Percentiles rank a stretch among this genome's conserved stretches.
phyloP scores from a whole-genome alignment of 2,797 vertebrate species.

The Orestias chungarensis region DNA sequence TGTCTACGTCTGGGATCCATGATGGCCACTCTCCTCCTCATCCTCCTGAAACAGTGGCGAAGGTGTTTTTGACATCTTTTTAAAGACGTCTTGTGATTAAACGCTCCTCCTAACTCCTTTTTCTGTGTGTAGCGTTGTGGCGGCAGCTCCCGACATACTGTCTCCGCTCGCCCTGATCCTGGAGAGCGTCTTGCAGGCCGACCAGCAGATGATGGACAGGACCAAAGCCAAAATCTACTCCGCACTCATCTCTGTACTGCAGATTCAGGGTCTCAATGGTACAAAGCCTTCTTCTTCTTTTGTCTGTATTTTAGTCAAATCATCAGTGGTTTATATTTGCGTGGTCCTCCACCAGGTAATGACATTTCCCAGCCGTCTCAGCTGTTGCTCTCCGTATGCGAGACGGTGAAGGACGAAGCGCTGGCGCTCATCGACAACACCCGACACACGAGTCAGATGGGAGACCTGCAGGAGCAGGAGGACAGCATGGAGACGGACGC shows the following conservation, averaged over 20 bases:
- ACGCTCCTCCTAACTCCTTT: not conserved
- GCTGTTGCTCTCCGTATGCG: constrained; percentile 90
- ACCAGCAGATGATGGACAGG: constrained; percentile 92
- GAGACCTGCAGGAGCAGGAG: constrained; percentile 83
- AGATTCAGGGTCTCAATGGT: constrained; percentile 94
- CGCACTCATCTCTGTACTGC: constrained; percentile 90
- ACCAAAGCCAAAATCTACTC: constrained; percentile 96
- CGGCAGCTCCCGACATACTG: constrained; percentile 87
- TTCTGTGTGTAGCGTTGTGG: constrained; percentile 82
- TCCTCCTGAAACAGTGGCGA: constrained; percentile 94
- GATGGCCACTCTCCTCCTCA: constrained; percentile 91
- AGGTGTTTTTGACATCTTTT: constrained; percentile 69
- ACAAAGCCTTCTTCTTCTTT: constrained; percentile 17
- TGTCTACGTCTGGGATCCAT: constrained; percentile 95
- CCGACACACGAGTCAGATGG: constrained; percentile 80
- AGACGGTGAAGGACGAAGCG: constrained; percentile 93
- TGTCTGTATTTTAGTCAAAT: not conserved
- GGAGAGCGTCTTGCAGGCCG: constrained; percentile 91
- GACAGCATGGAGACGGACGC: constrained; percentile 98
- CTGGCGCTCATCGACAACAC: constrained; percentile 89
- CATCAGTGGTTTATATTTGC: not conserved
- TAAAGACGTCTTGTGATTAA: not conserved
- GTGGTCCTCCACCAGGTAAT: constrained; percentile 65
- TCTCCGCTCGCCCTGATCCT: constrained; percentile 90
- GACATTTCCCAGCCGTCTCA: constrained; percentile 92